phyloP scores from a whole-genome alignment of 2,797 vertebrate species.

The Arremon brunneinucha region DNA sequence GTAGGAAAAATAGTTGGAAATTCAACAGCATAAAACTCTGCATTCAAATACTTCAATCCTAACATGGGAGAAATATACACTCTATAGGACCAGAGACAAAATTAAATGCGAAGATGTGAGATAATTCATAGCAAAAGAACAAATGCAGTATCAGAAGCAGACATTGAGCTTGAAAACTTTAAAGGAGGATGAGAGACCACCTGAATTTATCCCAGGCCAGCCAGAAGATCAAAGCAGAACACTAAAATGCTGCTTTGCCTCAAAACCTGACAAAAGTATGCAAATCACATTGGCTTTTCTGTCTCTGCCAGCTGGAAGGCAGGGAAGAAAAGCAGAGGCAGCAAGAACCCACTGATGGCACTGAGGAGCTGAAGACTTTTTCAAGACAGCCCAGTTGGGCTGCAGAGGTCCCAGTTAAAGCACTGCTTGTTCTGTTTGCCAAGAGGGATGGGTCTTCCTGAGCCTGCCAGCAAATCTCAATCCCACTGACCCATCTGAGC shows the following conservation, averaged over 20 bases:
- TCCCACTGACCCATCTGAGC: not conserved
- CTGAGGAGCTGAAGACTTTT: not conserved
- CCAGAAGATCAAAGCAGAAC: not conserved
- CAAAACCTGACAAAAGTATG: conserved; percentile 4
- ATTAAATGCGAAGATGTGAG: not conserved
- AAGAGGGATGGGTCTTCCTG: not conserved
- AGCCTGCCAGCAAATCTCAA: not conserved
- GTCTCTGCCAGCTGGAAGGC: not conserved
- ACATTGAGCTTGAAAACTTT: not conserved
- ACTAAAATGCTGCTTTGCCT: conserved; percentile 7
- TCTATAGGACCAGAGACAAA: not conserved
- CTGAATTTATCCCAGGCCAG: not conserved
- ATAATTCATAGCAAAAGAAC: conserved; percentile 6
- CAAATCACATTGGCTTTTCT: not conserved
- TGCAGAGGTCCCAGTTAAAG: not conserved
- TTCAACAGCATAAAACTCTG: not conserved
- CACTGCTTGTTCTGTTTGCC: not conserved
- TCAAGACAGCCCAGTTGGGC: not conserved
- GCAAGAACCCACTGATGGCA: not conserved
- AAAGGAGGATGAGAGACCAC: conserved; percentile 7
- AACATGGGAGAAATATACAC: not conserved
- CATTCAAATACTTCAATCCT: not conserved
- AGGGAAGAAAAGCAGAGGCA: not conserved
- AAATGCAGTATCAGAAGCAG: conserved; percentile 10
- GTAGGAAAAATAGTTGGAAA: conserved; percentile 1